Evolutionary conservation across 1,140 invertebrate species (phyloP).

Genomic region (Daktulosphaira vitifoliae): DNA sequence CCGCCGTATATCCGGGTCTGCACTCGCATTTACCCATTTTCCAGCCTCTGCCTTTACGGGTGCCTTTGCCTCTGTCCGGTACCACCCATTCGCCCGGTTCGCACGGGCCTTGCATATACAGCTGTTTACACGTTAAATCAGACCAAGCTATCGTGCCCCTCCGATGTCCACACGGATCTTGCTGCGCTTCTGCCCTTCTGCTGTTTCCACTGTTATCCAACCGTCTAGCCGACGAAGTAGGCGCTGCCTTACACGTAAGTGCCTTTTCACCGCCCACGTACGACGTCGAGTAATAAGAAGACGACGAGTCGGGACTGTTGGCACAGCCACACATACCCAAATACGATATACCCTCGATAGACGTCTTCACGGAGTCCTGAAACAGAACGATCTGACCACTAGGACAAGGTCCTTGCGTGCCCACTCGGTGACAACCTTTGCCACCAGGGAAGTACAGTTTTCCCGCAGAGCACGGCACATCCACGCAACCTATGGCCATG

Average conservation of each 20-base stretch:
- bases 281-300: slow-evolving; percentile 32
- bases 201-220: neutral
- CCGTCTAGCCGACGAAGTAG: neutral
- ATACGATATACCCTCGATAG: slow-evolving; percentile 68
- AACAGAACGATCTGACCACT: slow-evolving; percentile 61
- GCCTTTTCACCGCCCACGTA: neutral
- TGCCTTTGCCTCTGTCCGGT: slow-evolving; percentile 43
- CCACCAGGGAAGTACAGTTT: slow-evolving; percentile 63
- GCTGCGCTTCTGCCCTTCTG: slow-evolving; percentile 2
- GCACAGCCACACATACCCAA: slow-evolving; percentile 67
- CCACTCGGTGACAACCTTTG: slow-evolving; percentile 63
- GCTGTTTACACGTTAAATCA: slow-evolving; percentile 38
- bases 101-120: slow-evolving; percentile 52
- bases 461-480: slow-evolving; percentile 59
- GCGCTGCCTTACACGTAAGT: slow-evolving; percentile 6
- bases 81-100: slow-evolving; percentile 62
- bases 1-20: slow-evolving; percentile 54
- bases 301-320: slow-evolving; percentile 36
- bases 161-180: slow-evolving; percentile 36
- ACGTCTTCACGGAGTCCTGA: slow-evolving; percentile 63
- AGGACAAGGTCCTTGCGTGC: slow-evolving; percentile 60
- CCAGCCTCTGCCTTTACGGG: slow-evolving; percentile 40
- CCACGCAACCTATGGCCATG: slow-evolving; percentile 37
- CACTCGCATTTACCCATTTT: slow-evolving; percentile 53
- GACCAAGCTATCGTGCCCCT: slow-evolving; percentile 37